Percentiles rank a stretch among this genome's conserved stretches.
These are phyloP conservation scores for Carduelis carduelis DNA, from an alignment of 2,797 vertebrate genomes.

Conservation along the genomic window DNA sequence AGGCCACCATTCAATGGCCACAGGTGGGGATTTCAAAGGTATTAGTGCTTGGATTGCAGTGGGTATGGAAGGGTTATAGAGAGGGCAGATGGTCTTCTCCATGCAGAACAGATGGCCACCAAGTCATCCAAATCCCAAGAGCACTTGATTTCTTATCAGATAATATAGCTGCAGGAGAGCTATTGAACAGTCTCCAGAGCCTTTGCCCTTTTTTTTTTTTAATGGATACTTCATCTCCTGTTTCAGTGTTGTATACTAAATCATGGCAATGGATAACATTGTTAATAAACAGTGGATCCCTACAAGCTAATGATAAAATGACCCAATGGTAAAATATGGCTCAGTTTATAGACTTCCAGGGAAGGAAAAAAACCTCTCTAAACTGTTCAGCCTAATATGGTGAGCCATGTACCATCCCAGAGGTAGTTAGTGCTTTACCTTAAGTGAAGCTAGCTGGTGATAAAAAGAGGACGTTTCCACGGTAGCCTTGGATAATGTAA, in stretches of 20 bases:
- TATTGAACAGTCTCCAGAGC: background rate
- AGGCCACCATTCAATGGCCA: background rate
- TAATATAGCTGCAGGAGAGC: background rate
- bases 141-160: background rate
- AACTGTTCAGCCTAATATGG: background rate
- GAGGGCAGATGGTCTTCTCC: conserved; percentile 22
- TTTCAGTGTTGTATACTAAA: background rate
- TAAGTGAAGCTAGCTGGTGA: background rate
- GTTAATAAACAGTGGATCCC: background rate
- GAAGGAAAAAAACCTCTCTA: background rate
- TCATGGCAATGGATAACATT: background rate
- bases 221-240: background rate
- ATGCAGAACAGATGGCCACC: conserved; percentile 34
- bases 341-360: background rate
- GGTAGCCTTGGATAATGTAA: background rate
- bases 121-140: conserved; percentile 5
- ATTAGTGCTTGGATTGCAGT: background rate
- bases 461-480: background rate
- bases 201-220: background rate
- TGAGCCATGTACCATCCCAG: background rate
- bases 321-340: background rate
- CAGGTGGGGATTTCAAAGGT: conserved; percentile 13
- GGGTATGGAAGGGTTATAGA: background rate
- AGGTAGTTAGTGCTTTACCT: background rate
- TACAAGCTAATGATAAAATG: background rate